phyloP scores from a whole-genome alignment of 2,888 invertebrate genomes.

The Sipunculus nudus region DNA sequence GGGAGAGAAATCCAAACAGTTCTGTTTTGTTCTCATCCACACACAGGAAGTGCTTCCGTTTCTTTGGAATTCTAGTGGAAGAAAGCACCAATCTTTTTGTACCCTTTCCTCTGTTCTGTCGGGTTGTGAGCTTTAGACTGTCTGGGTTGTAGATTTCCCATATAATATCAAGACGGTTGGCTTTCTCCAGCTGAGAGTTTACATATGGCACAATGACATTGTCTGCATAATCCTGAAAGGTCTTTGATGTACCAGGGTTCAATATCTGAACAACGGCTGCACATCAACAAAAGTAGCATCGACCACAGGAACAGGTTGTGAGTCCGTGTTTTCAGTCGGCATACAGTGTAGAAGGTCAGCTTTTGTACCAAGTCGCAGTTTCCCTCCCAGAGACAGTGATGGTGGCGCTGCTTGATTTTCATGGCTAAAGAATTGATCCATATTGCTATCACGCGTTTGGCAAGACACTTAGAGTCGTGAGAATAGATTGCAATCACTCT shows the following conservation, averaged over 20 bases:
- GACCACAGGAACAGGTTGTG: neutral
- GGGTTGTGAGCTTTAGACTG: neutral
- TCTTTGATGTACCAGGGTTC: neutral
- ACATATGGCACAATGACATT: neutral
- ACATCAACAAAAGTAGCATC: neutral
- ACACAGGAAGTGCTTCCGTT: neutral
- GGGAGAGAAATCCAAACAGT: neutral
- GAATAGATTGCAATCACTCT: neutral
- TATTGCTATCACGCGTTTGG: neutral
- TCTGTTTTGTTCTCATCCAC: neutral
- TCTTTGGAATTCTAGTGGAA: neutral
- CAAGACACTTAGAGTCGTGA: neutral
- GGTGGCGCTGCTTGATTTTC: neutral
- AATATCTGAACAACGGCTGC: neutral
- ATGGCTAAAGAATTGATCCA: neutral
- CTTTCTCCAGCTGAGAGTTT: neutral
- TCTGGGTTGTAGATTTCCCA: neutral
- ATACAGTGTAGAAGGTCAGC: neutral
- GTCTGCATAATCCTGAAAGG: neutral
- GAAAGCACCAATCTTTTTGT: neutral
- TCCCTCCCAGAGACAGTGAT: neutral
- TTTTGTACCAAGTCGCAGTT: neutral
- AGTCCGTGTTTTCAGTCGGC: neutral
- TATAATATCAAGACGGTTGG: neutral
- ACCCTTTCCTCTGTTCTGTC: neutral